Percentiles rank a stretch among this genome's conserved stretches.
phyloP scores from a whole-genome alignment of 2,797 vertebrate species.

The Siniperca scherzeri region DNA sequence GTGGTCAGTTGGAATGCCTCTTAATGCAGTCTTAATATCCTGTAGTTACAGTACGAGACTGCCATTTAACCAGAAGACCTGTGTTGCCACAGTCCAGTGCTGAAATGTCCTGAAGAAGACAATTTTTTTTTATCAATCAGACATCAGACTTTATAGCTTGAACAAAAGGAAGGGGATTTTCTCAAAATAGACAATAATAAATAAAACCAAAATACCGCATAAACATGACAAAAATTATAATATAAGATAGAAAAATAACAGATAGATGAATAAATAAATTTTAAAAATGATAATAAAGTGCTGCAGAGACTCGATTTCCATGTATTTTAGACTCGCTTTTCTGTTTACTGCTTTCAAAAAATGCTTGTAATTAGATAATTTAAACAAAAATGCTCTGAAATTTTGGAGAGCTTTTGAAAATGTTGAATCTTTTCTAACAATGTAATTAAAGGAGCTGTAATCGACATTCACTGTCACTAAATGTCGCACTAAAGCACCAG shows the following conservation, averaged over 20 bases:
- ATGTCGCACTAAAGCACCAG: too few species aligned
- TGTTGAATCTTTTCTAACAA: neutral
- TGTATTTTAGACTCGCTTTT: neutral
- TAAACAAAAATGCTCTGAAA: neutral
- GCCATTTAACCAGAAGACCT: constrained; percentile 13
- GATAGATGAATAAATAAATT: neutral
- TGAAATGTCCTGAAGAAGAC: neutral
- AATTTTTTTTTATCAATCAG: neutral
- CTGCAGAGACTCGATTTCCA: neutral
- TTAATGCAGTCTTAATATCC: constrained; percentile 44
- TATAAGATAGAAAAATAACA: neutral
- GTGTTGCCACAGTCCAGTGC: neutral
- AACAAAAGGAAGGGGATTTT: neutral
- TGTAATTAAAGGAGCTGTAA: neutral
- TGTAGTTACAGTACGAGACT: constrained; percentile 16
- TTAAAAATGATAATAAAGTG: neutral
- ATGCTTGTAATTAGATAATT: neutral
- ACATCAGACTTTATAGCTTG: neutral
- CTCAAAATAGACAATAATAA: neutral
- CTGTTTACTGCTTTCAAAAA: neutral
- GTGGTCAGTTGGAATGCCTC: constrained; percentile 22
- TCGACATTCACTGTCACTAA: too few species aligned
- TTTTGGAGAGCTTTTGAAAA: neutral
- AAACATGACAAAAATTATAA: neutral
- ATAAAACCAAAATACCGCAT: neutral